These are phyloP conservation scores for Lithophane leautieri DNA, from an alignment of 2,888 invertebrate genomes.

Conservation along the genomic window DNA sequence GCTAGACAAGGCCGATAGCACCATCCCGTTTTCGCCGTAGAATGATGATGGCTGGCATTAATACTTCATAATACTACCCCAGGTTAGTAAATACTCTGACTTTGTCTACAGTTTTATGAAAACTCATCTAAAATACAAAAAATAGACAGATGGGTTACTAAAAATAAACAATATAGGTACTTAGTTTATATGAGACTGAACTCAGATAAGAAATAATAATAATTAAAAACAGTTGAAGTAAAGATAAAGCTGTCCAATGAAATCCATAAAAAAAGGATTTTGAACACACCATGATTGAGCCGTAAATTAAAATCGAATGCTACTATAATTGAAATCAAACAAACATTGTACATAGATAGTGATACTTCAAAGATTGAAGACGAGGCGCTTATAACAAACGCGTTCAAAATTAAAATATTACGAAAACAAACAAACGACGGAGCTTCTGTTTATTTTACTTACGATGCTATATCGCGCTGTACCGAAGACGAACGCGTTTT, in stretches of 20 bases:
- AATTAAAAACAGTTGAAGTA: slow-evolving; percentile 33
- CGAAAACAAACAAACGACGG: slow-evolving; percentile 83
- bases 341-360: slow-evolving; percentile 64
- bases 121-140: not conserved
- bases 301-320: slow-evolving; percentile 58
- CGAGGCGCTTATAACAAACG: slow-evolving; percentile 77
- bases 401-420: slow-evolving; percentile 85
- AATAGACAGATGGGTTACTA: not conserved
- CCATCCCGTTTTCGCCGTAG: too few relatives aligned
- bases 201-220: not conserved
- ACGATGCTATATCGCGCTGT: slow-evolving; percentile 77
- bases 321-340: slow-evolving; percentile 64
- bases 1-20: too few relatives aligned
- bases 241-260: slow-evolving; percentile 33
- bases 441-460: slow-evolving; percentile 77
- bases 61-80: too few relatives aligned
- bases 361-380: slow-evolving; percentile 80
- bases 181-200: not conserved
- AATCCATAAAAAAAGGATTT: slow-evolving; percentile 22
- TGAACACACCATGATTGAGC: slow-evolving; percentile 20
- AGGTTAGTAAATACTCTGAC: slow-evolving; percentile 22
- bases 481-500: slow-evolving; percentile 77
- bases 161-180: not conserved
- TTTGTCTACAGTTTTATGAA: not conserved
- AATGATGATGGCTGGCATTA: too few relatives aligned